Conservation (phyloP, 1,140 invertebrate genomes). For the Drosophila ficusphila region DNA sequence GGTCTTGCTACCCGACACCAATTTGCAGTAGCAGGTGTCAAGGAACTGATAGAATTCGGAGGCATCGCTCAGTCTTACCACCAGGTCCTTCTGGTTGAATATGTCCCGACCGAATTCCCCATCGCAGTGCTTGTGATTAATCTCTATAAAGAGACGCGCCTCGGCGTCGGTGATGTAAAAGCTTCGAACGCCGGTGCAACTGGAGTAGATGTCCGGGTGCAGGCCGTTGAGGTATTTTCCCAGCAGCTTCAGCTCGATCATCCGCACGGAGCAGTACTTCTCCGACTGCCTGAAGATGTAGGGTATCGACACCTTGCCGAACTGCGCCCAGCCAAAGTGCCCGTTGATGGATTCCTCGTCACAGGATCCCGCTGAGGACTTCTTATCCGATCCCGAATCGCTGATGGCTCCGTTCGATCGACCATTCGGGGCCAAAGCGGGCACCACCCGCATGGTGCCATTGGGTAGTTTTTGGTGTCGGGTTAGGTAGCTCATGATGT, state of each 20-base stretch:
- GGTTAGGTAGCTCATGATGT: slow-evolving; percentile 87
- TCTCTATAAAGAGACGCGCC: slow-evolving; percentile 95
- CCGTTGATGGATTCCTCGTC: slow-evolving; percentile 93
- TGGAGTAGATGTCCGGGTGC: slow-evolving; percentile 92
- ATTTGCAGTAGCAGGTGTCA: slow-evolving; percentile 93
- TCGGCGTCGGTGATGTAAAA: slow-evolving; percentile 97
- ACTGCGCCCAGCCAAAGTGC: slow-evolving; percentile 94
- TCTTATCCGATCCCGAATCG: slow-evolving; percentile 33
- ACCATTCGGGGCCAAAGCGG: slow-evolving; percentile 48
- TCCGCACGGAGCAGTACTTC: slow-evolving; percentile 95
- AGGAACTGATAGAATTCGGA: slow-evolving; percentile 95
- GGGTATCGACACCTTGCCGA: slow-evolving; percentile 94
- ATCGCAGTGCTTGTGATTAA: slow-evolving; percentile 96
- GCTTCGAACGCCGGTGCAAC: slow-evolving; percentile 94
- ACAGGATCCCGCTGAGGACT: slow-evolving; percentile 71
- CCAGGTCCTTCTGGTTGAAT: slow-evolving; percentile 95
- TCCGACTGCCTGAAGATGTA: slow-evolving; percentile 93
- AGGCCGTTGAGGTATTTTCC: slow-evolving; percentile 93
- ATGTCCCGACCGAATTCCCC: slow-evolving; percentile 93
- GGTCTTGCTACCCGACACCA: slow-evolving; percentile 88
- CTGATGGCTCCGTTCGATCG: slow-evolving; percentile 49
- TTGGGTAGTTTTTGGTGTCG: slow-evolving; percentile 84
- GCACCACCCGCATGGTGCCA: slow-evolving; percentile 76
- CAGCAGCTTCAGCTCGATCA: slow-evolving; percentile 94
- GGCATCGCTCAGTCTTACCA: slow-evolving; percentile 94